A percentile compares a stretch with the other conserved stretches of the same genome.
phyloP scores from a whole-genome alignment of 2,888 invertebrate species.

The Selenia dentaria region DNA sequence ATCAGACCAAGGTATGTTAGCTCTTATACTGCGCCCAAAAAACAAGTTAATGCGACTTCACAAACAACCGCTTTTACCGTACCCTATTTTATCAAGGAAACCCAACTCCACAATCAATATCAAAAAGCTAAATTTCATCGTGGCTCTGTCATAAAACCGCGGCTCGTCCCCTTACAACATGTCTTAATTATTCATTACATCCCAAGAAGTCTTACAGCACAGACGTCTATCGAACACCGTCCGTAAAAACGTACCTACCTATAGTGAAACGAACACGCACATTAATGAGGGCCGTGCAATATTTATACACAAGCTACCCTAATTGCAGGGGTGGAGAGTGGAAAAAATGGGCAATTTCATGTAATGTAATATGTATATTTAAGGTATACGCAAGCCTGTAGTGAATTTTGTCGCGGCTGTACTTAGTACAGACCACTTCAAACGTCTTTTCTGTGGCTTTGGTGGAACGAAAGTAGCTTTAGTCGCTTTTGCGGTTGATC shows the following conservation, averaged over 20 bases:
- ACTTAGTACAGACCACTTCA: slow-evolving; percentile 80
- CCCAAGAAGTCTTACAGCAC: slow-evolving; percentile 60
- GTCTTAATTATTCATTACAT: slow-evolving; percentile 82
- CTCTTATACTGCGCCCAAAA: too few relatives aligned
- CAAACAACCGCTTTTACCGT: too few relatives aligned
- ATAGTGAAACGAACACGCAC: slow-evolving; percentile 80
- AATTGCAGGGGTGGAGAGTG: slow-evolving; percentile 85
- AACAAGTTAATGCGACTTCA: too few relatives aligned
- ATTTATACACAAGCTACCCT: slow-evolving; percentile 84
- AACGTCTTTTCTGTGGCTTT: slow-evolving; percentile 64
- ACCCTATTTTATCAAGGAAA: too few relatives aligned
- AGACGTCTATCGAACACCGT: slow-evolving; percentile 60
- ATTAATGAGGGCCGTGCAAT: slow-evolving; percentile 83
- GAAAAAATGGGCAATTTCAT: slow-evolving; percentile 85
- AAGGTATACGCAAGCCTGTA: slow-evolving; percentile 70
- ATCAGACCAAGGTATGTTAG: slow-evolving; percentile 69
- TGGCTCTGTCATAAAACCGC: too few relatives aligned
- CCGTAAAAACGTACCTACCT: slow-evolving; percentile 68
- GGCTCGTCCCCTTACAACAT: slow-evolving; percentile 58
- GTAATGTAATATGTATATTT: slow-evolving; percentile 85
- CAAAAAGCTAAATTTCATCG: too few relatives aligned
- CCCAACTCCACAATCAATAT: slow-evolving; percentile 33
- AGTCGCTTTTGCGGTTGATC: slow-evolving; percentile 30
- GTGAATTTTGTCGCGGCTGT: slow-evolving; percentile 78
- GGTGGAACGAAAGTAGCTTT: slow-evolving; percentile 54